A percentile compares a stretch with the other conserved stretches of the same genome.
phyloP scores from a whole-genome alignment of 1,140 invertebrate species.

The Diorhabda carinulata region DNA sequence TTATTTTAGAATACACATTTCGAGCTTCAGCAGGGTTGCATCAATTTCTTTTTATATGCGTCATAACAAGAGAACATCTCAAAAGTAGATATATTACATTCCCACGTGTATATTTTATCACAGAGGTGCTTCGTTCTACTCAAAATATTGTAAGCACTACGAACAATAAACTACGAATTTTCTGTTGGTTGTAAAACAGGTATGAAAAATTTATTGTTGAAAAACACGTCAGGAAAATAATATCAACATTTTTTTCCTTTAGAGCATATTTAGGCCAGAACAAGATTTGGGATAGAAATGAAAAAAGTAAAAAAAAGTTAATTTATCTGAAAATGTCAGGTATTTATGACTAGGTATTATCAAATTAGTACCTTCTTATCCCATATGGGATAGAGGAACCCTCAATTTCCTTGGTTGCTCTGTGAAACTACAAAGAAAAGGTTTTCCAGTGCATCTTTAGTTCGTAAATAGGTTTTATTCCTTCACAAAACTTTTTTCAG shows the following conservation, averaged over 20 bases:
- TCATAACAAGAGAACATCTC: conserved; percentile 2
- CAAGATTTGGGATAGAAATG: too few relatives aligned
- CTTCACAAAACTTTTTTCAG: too few relatives aligned
- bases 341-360: too few relatives aligned
- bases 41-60: not conserved
- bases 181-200: not conserved
- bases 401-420: too few relatives aligned
- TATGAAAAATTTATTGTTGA: not conserved
- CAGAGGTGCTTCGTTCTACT: not conserved
- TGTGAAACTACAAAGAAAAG: too few relatives aligned
- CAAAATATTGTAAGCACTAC: not conserved
- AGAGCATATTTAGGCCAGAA: not conserved
- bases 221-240: not conserved
- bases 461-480: too few relatives aligned
- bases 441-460: too few relatives aligned
- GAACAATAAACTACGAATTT: not conserved
- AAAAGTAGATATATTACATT: not conserved
- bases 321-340: too few relatives aligned
- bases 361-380: too few relatives aligned
- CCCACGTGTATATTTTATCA: conserved; percentile 2
- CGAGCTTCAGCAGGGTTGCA: not conserved
- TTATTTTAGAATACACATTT: too few relatives aligned
- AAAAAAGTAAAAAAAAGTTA: too few relatives aligned
- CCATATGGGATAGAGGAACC: too few relatives aligned
- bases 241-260: not conserved